These are phyloP conservation scores for Poecilia gillii DNA, from an alignment of 2,797 vertebrate species.

Conservation along the genomic window DNA sequence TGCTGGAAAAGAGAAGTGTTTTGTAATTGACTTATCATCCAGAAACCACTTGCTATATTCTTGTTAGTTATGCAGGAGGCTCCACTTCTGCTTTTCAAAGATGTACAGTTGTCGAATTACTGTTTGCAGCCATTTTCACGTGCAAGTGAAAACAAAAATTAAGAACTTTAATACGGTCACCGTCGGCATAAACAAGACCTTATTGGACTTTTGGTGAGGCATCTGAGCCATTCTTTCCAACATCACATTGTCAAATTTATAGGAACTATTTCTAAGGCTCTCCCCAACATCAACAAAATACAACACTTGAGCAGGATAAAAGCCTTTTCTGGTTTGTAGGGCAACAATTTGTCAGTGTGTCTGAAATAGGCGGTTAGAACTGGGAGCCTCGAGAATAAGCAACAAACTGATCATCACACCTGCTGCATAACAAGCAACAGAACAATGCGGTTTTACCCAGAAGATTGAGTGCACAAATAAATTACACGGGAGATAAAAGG, in stretches of 20 bases:
- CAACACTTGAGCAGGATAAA: constrained; percentile 25
- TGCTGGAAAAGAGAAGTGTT: no score
- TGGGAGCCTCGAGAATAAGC: constrained; percentile 31
- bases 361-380: constrained; percentile 40
- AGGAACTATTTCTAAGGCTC: constrained; percentile 21
- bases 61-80: no score
- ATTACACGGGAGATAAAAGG: constrained; percentile 46
- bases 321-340: constrained; percentile 27
- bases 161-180: no score
- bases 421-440: constrained; percentile 17
- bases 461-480: constrained; percentile 33
- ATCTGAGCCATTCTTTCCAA: not conserved
- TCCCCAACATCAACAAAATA: constrained; percentile 28
- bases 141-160: no score
- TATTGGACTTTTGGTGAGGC: not conserved
- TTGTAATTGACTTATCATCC: no score
- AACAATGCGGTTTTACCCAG: constrained; percentile 24
- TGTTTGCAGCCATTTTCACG: no score
- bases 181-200: not conserved
- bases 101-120: no score
- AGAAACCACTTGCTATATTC: no score
- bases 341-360: constrained; percentile 43
- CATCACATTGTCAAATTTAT: constrained; percentile 7
- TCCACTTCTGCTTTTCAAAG: no score
- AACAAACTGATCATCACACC: constrained; percentile 41